Evolutionary conservation across 2,888 invertebrate genomes (phyloP).

Genomic region (Hydrotaea diabolus): DNA sequence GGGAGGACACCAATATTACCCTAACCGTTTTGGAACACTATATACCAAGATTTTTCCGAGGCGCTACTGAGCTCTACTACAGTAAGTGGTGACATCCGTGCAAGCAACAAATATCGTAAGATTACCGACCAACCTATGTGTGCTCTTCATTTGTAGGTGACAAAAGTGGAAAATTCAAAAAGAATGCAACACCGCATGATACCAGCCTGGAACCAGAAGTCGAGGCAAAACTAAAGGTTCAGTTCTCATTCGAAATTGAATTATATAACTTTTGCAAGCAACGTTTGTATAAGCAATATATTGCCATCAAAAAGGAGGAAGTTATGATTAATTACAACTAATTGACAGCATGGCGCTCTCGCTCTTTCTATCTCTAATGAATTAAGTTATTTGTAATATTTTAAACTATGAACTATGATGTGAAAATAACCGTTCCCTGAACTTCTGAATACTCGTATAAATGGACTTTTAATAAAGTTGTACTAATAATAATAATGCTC

Average conservation of each 20-base stretch:
- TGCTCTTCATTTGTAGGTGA: conserved; percentile 44
- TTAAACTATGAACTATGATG: no score
- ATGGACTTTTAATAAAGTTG: no score
- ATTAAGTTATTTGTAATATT: no score
- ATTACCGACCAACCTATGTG: no score
- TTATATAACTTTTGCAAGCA: conserved; percentile 77
- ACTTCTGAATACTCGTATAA: no score
- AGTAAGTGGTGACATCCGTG: conserved; percentile 35
- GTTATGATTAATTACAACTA: conserved; percentile 26
- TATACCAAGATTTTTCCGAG: conserved; percentile 86
- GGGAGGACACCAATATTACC: conserved; percentile 91
- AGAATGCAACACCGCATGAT: conserved; percentile 72
- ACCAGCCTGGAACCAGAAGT: conserved; percentile 82
- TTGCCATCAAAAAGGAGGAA: conserved; percentile 72
- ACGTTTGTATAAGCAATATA: conserved; percentile 76
- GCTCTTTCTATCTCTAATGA: no score
- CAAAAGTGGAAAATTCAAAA: conserved; percentile 63
- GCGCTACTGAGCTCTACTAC: conserved; percentile 83
- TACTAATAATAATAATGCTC: no score
- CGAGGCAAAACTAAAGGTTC: conserved; percentile 89
- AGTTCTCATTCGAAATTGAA: conserved; percentile 90
- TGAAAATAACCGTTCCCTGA: no score
- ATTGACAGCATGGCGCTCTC: no score
- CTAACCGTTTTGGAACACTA: conserved; percentile 81
- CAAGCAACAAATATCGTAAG: neutral